phyloP scores from a whole-genome alignment of 2,797 vertebrate genomes.

The Pteropus rufus region DNA sequence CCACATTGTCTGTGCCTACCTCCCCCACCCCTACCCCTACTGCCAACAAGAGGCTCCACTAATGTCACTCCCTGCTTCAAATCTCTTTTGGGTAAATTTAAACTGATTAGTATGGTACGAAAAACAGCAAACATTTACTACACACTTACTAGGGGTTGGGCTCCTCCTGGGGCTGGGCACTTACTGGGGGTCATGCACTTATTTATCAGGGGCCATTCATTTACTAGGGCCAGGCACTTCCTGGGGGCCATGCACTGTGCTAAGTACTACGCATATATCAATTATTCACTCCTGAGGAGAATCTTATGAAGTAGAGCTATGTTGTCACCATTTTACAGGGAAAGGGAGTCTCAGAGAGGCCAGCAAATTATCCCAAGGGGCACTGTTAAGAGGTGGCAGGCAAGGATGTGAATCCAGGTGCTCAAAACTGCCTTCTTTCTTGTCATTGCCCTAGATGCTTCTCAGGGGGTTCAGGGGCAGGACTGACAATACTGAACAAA shows the following conservation, averaged over 20 bases:
- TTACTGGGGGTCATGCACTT: no score
- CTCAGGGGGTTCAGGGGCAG: fast-evolving
- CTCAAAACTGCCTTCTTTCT: not conserved
- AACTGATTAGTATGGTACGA: not conserved
- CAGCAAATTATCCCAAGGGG: not conserved
- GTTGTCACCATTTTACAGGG: not conserved
- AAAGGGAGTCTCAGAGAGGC: not conserved
- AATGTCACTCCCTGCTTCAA: not conserved
- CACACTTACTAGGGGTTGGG: no score
- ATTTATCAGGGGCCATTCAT: no score
- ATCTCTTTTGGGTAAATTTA: not conserved
- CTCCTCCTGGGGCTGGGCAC: no score
- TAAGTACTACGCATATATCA: not conserved
- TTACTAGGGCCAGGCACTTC: no score
- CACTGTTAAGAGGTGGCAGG: not conserved
- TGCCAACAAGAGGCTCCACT: not conserved
- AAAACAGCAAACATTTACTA: not conserved
- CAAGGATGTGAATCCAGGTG: not conserved
- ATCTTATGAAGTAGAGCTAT: not conserved
- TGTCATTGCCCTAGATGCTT: not conserved
- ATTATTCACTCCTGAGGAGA: not conserved
- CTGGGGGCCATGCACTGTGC: no score
- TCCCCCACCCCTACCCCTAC: no score
- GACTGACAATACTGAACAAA: not conserved
- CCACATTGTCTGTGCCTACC: not conserved